Evolutionary conservation across 2,797 vertebrate species (phyloP).

Genomic region (Hydrophis major): DNA sequence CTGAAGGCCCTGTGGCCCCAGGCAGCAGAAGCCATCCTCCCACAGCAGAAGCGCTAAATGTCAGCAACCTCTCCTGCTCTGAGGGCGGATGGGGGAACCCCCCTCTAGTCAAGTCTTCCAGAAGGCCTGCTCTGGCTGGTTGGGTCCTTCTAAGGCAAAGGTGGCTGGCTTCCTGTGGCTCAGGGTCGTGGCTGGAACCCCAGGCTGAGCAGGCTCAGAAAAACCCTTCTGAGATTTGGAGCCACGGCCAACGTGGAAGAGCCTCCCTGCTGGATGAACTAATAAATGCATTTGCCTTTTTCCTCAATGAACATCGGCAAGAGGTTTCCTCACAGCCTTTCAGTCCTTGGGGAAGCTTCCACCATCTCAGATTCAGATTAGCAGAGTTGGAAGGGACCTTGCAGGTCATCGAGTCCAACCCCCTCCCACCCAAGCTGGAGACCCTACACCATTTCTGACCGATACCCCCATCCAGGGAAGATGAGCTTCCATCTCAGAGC

Average conservation of each 20-base stretch:
- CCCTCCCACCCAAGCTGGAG: too few relatives aligned
- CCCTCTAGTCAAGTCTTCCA: not conserved
- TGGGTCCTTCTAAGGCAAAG: not conserved
- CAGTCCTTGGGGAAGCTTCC: too few relatives aligned
- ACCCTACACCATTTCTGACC: too few relatives aligned
- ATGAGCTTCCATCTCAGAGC: not conserved
- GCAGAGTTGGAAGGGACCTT: too few relatives aligned
- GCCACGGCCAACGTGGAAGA: not conserved
- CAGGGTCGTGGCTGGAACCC: not conserved
- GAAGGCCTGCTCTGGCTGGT: not conserved
- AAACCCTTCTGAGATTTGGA: not conserved
- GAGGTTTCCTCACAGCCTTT: too few relatives aligned
- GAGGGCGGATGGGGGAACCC: not conserved
- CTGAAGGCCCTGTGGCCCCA: not conserved
- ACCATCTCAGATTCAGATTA: too few relatives aligned
- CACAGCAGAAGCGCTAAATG: not conserved
- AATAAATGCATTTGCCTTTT: too few relatives aligned
- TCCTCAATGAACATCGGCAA: too few relatives aligned
- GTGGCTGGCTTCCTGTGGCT: not conserved
- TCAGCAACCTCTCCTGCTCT: not conserved
- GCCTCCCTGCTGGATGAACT: too few relatives aligned
- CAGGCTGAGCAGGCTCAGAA: not conserved
- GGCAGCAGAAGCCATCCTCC: not conserved
- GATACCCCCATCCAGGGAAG: too few relatives aligned
- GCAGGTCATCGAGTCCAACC: too few relatives aligned